Base-by-base conservation (phyloP, 1,140 invertebrate genomes). In the Phymastichus coffea region DNA sequence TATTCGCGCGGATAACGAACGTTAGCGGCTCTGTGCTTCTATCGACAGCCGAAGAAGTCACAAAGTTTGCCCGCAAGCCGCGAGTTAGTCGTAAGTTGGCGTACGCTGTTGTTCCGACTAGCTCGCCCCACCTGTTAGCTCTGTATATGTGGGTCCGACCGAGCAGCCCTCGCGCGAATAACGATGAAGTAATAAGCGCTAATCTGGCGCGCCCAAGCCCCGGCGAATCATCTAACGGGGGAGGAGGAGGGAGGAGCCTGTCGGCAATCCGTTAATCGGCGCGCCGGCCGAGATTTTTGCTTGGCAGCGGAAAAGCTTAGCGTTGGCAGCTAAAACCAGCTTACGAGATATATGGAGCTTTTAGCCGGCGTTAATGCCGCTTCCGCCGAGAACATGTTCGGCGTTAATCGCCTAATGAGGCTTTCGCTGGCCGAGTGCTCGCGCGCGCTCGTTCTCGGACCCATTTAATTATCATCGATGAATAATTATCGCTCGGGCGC, bases 111-210 rank as follows among this genome's bases (percentile, higher is more conserved):
- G 44, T 55, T 55, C 43, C 15, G 20, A 14, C n/a, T 26, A 30
- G 35, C n/a, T n/a, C n/a, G 37, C 56, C 20, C 56, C 56, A 57
- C 56, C 56, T 57, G 56, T 57, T 57, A 57, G 46, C 22, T n/a
- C 12, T 12, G 52, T 14, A 7, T 15, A 9, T n/a, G n/a, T n/a
- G n/a, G n/a, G n/a, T n/a, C n/a, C n/a, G n/a, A n/a, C n/a, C n/a
- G n/a, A n/a, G n/a, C n/a, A n/a, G 28, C 23, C 33, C 44, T 47
- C 4, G 15, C 26, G 2, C 7, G 44, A 30, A 47, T 19, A 23
- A 30, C 30, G 19, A 17, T 47, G 26, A 17, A 47, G 26, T 26
- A 44, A 23, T 44, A 22, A n/a, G n/a, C n/a, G n/a, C n/a, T 48
- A 28, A 28, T 10, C 46, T 14, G 15, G 10, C 22, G 20, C 23